A percentile compares a stretch with the other conserved stretches of the same genome.
phyloP scores from a whole-genome alignment of 2,888 invertebrate species.

The Pomacea canaliculata region DNA sequence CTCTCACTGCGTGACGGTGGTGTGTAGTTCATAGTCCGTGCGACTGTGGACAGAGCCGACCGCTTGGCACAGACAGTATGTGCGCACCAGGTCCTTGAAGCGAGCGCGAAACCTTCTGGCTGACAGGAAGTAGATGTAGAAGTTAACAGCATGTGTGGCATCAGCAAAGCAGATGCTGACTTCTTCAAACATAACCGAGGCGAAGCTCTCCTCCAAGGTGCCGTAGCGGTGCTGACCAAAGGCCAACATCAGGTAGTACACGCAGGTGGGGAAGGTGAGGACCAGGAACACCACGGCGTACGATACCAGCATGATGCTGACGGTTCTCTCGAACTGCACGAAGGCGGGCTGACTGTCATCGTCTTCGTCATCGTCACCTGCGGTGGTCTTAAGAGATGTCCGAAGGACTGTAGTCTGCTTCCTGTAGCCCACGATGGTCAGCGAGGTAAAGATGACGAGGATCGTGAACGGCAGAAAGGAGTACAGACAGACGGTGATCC shows the following conservation, averaged over 20 bases:
- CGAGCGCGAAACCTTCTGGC: slow-evolving; percentile 30
- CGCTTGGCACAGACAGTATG: too few relatives aligned
- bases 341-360: too few relatives aligned
- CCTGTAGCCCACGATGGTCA: slow-evolving; percentile 29
- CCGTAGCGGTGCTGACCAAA: neutral
- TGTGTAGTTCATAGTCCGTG: neutral
- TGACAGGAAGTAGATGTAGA: slow-evolving; percentile 34
- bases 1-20: neutral
- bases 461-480: slow-evolving; percentile 20
- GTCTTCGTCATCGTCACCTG: slow-evolving; percentile 4
- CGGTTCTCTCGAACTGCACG: slow-evolving; percentile 15
- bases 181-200: slow-evolving; percentile 23
- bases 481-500: slow-evolving; percentile 24
- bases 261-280: slow-evolving; percentile 29
- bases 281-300: slow-evolving; percentile 30
- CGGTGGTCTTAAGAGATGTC: neutral
- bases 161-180: slow-evolving; percentile 26
- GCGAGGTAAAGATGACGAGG: slow-evolving; percentile 25
- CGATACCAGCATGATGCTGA: slow-evolving; percentile 32
- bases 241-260: slow-evolving; percentile 21
- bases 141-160: slow-evolving; percentile 34
- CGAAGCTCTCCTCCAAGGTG: neutral
- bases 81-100: slow-evolving; percentile 19
- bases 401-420: neutral
- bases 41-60: too few relatives aligned